Evolutionary conservation across 2,113 vertebrate genomes (phyloP).

Genomic region (Indicator indicator): DNA sequence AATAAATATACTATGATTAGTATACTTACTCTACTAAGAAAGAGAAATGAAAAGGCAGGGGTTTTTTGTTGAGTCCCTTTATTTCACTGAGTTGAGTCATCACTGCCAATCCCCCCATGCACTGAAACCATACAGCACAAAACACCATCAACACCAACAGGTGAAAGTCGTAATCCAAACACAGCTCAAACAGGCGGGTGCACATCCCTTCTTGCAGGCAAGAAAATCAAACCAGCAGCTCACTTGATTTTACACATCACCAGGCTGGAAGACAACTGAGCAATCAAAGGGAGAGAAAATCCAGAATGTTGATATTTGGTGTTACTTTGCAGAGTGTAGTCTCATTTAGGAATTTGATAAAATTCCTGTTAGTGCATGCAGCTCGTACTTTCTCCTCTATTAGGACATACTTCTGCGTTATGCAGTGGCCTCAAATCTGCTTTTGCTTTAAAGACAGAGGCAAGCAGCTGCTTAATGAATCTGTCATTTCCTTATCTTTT

Average conservation of each 20-base stretch:
- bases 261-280: not conserved
- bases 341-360: conserved; percentile 40
- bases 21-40: not conserved
- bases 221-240: not conserved
- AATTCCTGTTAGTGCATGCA: not conserved
- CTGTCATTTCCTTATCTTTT: conserved; percentile 45
- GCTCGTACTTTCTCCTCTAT: not conserved
- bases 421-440: conserved; percentile 40
- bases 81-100: not conserved
- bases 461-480: conserved; percentile 66
- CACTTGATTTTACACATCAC: not conserved
- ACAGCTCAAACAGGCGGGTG: not conserved
- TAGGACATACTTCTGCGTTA: conserved; percentile 8
- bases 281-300: not conserved
- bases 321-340: not conserved
- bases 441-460: conserved; percentile 49
- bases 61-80: not conserved
- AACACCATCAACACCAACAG: not conserved
- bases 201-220: not conserved
- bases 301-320: not conserved
- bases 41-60: not conserved
- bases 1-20: not conserved
- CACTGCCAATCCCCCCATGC: accelerated
- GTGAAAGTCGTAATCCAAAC: not conserved
- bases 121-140: not conserved